Base-by-base conservation (phyloP, 2,888 invertebrate species). In the Sipha maydis region DNA sequence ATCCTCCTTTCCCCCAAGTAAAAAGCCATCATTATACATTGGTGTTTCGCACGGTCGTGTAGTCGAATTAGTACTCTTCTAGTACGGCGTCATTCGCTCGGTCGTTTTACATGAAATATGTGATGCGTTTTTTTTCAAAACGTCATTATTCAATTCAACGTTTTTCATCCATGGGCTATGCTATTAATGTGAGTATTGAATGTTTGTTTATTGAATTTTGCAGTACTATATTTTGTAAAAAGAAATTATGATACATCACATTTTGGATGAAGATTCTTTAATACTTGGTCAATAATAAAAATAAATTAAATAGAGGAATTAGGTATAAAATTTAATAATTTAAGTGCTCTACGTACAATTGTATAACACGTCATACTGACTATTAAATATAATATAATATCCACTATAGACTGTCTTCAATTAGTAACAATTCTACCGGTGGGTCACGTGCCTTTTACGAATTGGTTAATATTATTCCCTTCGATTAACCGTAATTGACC, bases 401-500 rank as follows among this genome's bases (percentile, higher is more conserved):
- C 71, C n/a, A 71, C 48, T 34, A 2, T 48, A n/a, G 41, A 56
- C 17, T 14, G 61, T 75, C 73, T 21, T 86, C 86, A 86, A 86
- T 86, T 86, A 80, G 79, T 80, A 80, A 71, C 86, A 80, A 86
- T 86, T 86, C 73, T 38, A 71, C 56, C 25, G 79, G 17, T 71
- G 79, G 79, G 86, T 80, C 80, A 88, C 86, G 73, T 41, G 80
- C 61, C 86, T 75, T 41, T 38, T 76, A 11, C 67, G 80, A 75
- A 75, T 71, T 38, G 67, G 75, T 88, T 82, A 75, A 67, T 75
- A 86, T 80, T 86, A 86, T 86, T 86, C 80, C 54, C 56, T 86
- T 86, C 80, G 86, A 86, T 86, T 80, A 86, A 80, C 73, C 34
- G 75, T 88, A 88, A 88, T 88, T 82, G 88, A 75, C 88, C 82